Evolutionary conservation across 2,797 vertebrate species (phyloP), one percentile per base, ranked within the genome.

Genomic region (Cirrhinus mrigala): DNA sequence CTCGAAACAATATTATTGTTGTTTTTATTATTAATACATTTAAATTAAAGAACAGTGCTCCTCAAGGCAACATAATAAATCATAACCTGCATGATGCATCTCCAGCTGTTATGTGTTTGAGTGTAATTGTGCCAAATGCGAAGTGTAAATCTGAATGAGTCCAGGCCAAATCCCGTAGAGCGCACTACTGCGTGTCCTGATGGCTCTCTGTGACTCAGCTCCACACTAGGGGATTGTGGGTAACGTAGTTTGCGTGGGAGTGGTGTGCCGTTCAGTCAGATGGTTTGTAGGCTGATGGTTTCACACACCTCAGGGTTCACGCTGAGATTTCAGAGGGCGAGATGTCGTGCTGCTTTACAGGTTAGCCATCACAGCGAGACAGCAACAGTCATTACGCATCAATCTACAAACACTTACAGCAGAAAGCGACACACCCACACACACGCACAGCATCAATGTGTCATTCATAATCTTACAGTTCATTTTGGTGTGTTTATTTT

Each of bases 201-300:
- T 81, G 70, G 44, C 52, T n/a, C 64, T 60, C 37, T 79, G 60
- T 77, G 37, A 76, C 60, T 77, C 82, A 78, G 50, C 46, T 46
- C 58, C 29, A 44, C 58, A 24, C 79, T n/a, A 29, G 62, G 50
- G 79, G 71, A 66, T 84, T 10, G 54, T 82, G 73, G 71, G 79
- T 81, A 77, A 81, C 50, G 76, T 20, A 54, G 81, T 83, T 68
- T 58, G 40, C 16, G 58, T 87, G 58, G 37, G 24, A 75, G 14
- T 44, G 20, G 11, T 58, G 50, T 84, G 58, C 29, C 24, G 14
- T 60, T 84, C n/a, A 6, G 69, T 86, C 85, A 88, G 84, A 81
- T 86, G 85, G 85, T 9, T 68, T 84, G 85, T 82, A 78, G 87
- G 82, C 33, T 82, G 87, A 58, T 73, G 79, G 69, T 44, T 86